Evolutionary conservation across 2,797 vertebrate genomes (phyloP).

Genomic region (Aythya fuligula): DNA sequence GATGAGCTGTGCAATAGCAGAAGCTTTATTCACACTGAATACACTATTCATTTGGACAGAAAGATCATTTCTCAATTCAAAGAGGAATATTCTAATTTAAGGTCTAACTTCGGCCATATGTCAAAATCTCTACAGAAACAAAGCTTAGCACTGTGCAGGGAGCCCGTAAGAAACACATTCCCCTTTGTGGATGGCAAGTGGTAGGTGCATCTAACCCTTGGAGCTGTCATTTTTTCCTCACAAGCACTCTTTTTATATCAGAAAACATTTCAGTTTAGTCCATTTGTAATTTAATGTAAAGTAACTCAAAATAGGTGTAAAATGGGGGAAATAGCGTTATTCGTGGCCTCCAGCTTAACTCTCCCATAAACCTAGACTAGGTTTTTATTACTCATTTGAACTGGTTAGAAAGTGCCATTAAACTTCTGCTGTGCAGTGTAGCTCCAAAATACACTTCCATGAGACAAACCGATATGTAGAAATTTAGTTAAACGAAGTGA

Average conservation of each 20-base stretch:
- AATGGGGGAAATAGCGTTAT: background rate
- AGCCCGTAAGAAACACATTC: slow-evolving; percentile 68
- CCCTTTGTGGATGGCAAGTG: slow-evolving; percentile 61
- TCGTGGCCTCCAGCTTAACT: background rate
- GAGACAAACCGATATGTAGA: background rate
- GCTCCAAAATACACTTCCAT: background rate
- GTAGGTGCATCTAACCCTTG: slow-evolving; percentile 57
- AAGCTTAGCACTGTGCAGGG: slow-evolving; percentile 77
- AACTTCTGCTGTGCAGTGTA: background rate
- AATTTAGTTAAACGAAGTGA: background rate
- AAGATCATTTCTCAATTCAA: slow-evolving; percentile 80
- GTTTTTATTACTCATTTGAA: slow-evolving; percentile 2
- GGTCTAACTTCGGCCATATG: slow-evolving; percentile 77
- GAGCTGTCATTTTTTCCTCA: slow-evolving; percentile 11
- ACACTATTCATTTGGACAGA: slow-evolving; percentile 81
- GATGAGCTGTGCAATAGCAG: slow-evolving; percentile 71
- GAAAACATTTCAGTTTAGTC: slow-evolving; percentile 20
- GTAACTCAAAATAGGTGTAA: slow-evolving; percentile 18
- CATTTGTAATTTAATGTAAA: slow-evolving; percentile 9
- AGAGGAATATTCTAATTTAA: slow-evolving; percentile 83
- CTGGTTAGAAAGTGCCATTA: background rate
- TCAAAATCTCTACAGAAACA: slow-evolving; percentile 79
- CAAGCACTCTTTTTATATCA: slow-evolving; percentile 39
- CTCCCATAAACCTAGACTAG: background rate
- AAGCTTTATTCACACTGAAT: slow-evolving; percentile 79